phyloP scores from a whole-genome alignment of 2,797 vertebrate genomes.

The Lutjanus argentimaculatus region DNA sequence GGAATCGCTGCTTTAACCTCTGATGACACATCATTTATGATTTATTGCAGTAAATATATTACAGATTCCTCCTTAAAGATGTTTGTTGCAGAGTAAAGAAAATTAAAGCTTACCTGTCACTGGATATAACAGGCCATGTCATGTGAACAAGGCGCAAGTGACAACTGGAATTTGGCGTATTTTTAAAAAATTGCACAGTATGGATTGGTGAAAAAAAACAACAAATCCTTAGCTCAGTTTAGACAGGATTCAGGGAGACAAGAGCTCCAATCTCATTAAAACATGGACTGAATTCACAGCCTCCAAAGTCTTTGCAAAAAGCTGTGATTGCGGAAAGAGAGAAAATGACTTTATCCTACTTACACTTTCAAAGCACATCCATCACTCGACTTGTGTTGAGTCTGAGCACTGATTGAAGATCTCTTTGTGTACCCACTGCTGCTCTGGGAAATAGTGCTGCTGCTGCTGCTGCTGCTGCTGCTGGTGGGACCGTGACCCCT shows the following conservation, averaged over 20 bases:
- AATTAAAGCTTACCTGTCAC: constrained; percentile 14
- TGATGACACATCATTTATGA: too few relatives aligned
- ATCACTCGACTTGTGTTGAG: constrained; percentile 8
- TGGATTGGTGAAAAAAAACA: not conserved
- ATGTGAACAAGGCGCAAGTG: not conserved
- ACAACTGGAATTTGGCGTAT: not conserved
- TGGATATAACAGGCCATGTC: not conserved
- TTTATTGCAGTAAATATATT: too few relatives aligned
- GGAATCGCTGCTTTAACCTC: too few relatives aligned
- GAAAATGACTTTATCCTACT: constrained; percentile 15
- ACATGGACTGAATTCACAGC: not conserved
- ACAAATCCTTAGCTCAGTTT: not conserved
- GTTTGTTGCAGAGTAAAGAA: constrained; percentile 7
- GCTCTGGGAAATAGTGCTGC: constrained; percentile 32
- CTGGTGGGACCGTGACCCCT: constrained; percentile 8
- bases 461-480: not conserved
- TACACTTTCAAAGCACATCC: constrained; percentile 46
- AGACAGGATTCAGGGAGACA: not conserved
- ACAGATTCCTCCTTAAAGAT: not conserved
- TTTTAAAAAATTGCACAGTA: not conserved
- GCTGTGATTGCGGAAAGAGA: not conserved
- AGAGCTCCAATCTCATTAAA: not conserved
- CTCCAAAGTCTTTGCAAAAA: not conserved
- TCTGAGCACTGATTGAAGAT: constrained; percentile 21
- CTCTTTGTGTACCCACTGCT: constrained; percentile 20